Evolutionary conservation across 2,888 invertebrate species (phyloP), one percentile per base, ranked within the genome.

Genomic region (Drosophila prolongata): DNA sequence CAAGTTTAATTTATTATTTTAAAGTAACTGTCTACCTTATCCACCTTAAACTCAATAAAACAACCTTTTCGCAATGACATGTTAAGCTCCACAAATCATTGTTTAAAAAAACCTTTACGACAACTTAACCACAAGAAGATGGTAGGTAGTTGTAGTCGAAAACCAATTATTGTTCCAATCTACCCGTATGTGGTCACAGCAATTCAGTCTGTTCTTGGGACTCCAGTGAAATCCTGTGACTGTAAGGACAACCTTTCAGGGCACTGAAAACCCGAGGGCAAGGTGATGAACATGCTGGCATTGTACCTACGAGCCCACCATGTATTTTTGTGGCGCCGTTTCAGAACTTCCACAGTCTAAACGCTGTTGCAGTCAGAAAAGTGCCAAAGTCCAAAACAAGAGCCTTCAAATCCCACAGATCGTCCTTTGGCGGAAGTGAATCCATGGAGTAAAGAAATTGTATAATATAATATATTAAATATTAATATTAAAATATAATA

Each of bases 111-210:
- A 11, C 11, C 1, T 19, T 19, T 19, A 19, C 43, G 19, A 11
- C 43, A 19, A 43, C 11, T 43, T 13, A 24, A 52, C n/a, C 52
- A 24, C 52, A 52, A 38, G n/a, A 9, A 11, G 9, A 40, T 40
- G 11, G 8, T 27, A 52, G 38, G 34, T 35, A 35, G 19, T 49
- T 43, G 34, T 37, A 24, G 38, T 13, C 8, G 11, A n/a, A 35
- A 1, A 9, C 14, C 19, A 38, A 57, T 57, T 55, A 44, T n/a
- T 11, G 35, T 34, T 35, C 6, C 34, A 43, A 24, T 34, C 43
- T 13, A 38, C 6, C 24, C n/a, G 11, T 14, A 52, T 59, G 59
- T 43, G 52, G 52, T 14, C 35, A 10, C 52, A 43, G 34, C 58
- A 47, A 38, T 38, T 49, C 16, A 34, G 10, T 19, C 27, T 50